These are phyloP conservation scores for Panthera tigris DNA, from an alignment of 2,113 vertebrate species.

Conservation along the genomic window DNA sequence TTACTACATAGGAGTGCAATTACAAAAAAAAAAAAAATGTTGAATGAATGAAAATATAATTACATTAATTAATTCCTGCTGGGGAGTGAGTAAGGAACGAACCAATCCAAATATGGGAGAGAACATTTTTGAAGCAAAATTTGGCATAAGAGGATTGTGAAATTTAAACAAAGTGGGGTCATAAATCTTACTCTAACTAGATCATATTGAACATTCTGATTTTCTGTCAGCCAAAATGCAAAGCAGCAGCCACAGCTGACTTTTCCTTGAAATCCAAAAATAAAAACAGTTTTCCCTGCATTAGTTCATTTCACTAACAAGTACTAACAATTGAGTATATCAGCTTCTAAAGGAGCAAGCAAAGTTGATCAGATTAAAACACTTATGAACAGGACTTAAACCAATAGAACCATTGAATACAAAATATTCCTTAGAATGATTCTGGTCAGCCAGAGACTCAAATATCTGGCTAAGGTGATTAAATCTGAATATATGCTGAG, in stretches of 20 bases:
- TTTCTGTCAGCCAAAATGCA: conserved; percentile 34
- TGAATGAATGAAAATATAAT: conserved; percentile 29
- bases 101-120: not conserved
- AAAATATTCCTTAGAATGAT: not conserved
- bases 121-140: conserved; percentile 35
- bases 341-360: not conserved
- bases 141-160: not conserved
- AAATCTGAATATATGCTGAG: not conserved
- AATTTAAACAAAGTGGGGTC: conserved; percentile 10
- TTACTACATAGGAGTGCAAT: not conserved
- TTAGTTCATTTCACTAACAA: not conserved
- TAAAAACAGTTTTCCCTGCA: not conserved
- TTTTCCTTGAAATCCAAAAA: conserved; percentile 25
- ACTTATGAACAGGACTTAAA: not conserved
- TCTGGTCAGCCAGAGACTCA: not conserved
- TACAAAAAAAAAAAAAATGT: not conserved
- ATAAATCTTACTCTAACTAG: conserved; percentile 46
- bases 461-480: not conserved
- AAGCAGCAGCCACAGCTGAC: not conserved
- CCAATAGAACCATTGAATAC: not conserved
- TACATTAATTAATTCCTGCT: conserved; percentile 28
- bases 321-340: not conserved
- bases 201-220: not conserved
- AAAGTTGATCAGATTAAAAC: conserved; percentile 1
- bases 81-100: not conserved